Evolutionary conservation across 2,113 vertebrate genomes (phyloP).

Genomic region (Pica pica): DNA sequence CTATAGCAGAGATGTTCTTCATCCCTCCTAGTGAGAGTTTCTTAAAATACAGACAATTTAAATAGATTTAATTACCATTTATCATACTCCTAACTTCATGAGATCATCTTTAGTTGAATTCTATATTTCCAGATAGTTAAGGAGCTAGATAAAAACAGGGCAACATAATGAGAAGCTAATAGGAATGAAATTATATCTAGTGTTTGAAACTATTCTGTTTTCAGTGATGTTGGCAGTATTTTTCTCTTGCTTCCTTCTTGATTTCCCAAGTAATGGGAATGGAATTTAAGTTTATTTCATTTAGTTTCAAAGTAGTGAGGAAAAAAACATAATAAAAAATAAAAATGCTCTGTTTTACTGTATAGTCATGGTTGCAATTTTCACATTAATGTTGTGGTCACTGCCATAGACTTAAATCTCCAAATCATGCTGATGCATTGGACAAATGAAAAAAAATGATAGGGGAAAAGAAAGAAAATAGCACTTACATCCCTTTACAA

Average conservation of each 20-base stretch:
- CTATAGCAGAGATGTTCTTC: conserved; percentile 69
- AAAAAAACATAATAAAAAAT: background rate
- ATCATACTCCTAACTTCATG: conserved; percentile 73
- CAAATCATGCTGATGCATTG: background rate
- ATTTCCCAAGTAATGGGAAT: background rate
- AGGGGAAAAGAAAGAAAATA: background rate
- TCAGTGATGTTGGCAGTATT: background rate
- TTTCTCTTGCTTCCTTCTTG: background rate
- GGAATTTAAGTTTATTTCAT: background rate
- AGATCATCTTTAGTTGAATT: conserved; percentile 65
- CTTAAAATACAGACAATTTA: conserved; percentile 78
- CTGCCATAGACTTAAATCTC: background rate
- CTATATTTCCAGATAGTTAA: conserved; percentile 49
- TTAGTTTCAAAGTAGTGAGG: background rate
- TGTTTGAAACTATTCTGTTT: background rate
- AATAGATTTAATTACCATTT: conserved; percentile 79
- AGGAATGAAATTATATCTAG: background rate
- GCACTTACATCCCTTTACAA: background rate
- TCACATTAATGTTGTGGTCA: background rate
- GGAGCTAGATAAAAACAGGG: background rate
- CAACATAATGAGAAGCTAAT: background rate
- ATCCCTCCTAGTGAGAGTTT: conserved; percentile 76
- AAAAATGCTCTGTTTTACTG: background rate
- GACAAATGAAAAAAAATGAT: background rate
- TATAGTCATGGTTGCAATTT: background rate